These are phyloP conservation scores for Drosophila paracracens DNA, from an alignment of 2,888 invertebrate species.

Conservation along the genomic window DNA sequence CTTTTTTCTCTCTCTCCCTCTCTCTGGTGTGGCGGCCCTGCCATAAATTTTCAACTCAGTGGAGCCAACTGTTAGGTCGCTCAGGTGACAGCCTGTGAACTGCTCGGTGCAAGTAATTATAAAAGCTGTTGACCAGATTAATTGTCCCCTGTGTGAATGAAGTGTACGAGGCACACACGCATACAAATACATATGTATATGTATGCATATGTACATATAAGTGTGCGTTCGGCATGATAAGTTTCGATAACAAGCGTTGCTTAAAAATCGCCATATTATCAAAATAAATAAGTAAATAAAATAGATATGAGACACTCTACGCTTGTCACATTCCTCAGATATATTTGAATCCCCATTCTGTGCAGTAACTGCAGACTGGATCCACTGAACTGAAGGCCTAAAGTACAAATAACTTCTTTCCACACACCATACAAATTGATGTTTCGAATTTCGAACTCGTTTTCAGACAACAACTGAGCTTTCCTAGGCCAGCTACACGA, in stretches of 20 bases:
- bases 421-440: background rate
- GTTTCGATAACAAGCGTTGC: background rate
- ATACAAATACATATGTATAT: background rate
- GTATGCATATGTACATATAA: background rate
- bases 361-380: background rate
- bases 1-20: background rate
- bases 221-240: background rate
- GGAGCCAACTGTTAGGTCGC: slow-evolving; percentile 50
- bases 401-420: background rate
- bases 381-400: background rate
- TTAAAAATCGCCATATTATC: background rate
- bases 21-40: slow-evolving; percentile 4
- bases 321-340: background rate
- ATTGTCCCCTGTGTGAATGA: slow-evolving; percentile 49
- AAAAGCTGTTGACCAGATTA: slow-evolving; percentile 74
- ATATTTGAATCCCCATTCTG: too few species aligned
- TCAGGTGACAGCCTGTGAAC: slow-evolving; percentile 21
- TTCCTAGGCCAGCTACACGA: background rate
- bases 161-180: slow-evolving; percentile 5
- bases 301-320: background rate
- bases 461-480: background rate
- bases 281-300: background rate
- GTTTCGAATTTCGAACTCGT: background rate
- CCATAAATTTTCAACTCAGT: slow-evolving; percentile 78
- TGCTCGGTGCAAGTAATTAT: slow-evolving; percentile 63